A percentile compares a stretch with the other conserved stretches of the same genome.
Conservation (phyloP, 1,140 invertebrate genomes). For the Dinoponera quadriceps region DNA sequence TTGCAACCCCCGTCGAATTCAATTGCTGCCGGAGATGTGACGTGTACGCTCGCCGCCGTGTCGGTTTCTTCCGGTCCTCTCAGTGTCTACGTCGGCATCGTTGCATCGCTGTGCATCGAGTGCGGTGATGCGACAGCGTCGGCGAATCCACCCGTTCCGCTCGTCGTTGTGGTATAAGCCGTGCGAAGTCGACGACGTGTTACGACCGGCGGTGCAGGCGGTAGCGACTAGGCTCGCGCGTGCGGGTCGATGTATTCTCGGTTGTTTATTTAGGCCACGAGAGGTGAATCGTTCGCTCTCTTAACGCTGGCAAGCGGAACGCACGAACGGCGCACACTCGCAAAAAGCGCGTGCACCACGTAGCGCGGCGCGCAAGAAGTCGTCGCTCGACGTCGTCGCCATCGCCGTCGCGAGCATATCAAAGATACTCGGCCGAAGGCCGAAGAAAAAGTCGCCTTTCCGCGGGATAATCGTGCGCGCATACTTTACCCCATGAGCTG, state of each 20-base stretch:
- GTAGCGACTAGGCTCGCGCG: slow-evolving; percentile 72
- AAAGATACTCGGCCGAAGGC: slow-evolving; percentile 26
- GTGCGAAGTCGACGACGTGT: slow-evolving; percentile 64
- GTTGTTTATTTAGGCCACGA: slow-evolving; percentile 86
- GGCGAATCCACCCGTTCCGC: slow-evolving; percentile 3
- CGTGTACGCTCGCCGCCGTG: not conserved
- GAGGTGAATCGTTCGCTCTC: slow-evolving; percentile 82
- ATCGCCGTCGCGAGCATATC: slow-evolving; percentile 24
- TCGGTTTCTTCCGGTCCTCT: not conserved
- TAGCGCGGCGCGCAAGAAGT: slow-evolving; percentile 39
- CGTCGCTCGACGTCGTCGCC: slow-evolving; percentile 33
- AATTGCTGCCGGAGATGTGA: slow-evolving; percentile 11
- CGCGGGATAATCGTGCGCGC: not conserved
- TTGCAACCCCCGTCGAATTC: slow-evolving; percentile 24
- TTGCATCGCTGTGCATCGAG: slow-evolving; percentile 5
- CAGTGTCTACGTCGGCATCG: not conserved
- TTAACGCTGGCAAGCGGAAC: slow-evolving; percentile 64
- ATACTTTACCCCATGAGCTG: slow-evolving; percentile 3
- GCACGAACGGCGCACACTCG: slow-evolving; percentile 31
- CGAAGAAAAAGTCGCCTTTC: too few species aligned
- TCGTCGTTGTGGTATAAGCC: slow-evolving; percentile 54
- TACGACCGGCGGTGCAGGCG: slow-evolving; percentile 47
- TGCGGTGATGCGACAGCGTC: slow-evolving; percentile 35
- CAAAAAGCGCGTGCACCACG: slow-evolving; percentile 47
- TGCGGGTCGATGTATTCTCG: slow-evolving; percentile 85